Conservation (phyloP, 2,113 vertebrate species). For the Rhinopomastus cyanomelas region DNA sequence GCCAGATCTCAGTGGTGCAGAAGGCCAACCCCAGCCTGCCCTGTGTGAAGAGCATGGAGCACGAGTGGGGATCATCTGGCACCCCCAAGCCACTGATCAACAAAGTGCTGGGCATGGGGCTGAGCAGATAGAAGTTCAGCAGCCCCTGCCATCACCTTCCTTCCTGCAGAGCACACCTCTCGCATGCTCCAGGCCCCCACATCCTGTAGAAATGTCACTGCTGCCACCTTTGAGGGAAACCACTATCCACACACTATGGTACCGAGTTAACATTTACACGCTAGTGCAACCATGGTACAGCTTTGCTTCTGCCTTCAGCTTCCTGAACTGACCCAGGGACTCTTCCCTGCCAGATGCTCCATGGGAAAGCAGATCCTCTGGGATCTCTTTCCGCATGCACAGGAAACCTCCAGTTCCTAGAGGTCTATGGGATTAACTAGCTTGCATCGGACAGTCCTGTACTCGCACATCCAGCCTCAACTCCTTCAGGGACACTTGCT, state of each 20-base stretch:
- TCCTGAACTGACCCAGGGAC: not conserved
- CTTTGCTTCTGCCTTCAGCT: slow-evolving; percentile 21
- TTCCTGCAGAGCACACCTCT: not conserved
- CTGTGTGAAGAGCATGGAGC: slow-evolving; percentile 75
- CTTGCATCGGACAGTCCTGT: not conserved
- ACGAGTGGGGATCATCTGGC: slow-evolving; percentile 72
- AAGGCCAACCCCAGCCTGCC: slow-evolving; percentile 82
- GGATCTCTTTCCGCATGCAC: not conserved
- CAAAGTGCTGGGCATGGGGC: not conserved
- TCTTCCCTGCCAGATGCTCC: fast-evolving
- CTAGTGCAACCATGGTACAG: not conserved
- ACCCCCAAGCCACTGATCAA: slow-evolving; percentile 46
- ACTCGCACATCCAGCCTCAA: not conserved
- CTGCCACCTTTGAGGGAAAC: slow-evolving; percentile 71
- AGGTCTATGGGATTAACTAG: not conserved
- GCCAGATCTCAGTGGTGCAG: slow-evolving; percentile 87
- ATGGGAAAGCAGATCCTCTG: fast-evolving
- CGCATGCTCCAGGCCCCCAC: slow-evolving; percentile 21
- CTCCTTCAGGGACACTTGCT: fast-evolving
- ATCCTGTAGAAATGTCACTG: not conserved
- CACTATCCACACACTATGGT: slow-evolving; percentile 67
- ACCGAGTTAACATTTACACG: slow-evolving; percentile 30
- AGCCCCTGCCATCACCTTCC: fast-evolving
- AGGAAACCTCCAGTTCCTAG: not conserved
- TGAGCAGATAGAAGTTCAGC: not conserved